Percentiles rank a stretch among this genome's conserved stretches.
These are phyloP conservation scores for Phania funesta DNA, from an alignment of 2,888 invertebrate genomes.

Conservation along the genomic window DNA sequence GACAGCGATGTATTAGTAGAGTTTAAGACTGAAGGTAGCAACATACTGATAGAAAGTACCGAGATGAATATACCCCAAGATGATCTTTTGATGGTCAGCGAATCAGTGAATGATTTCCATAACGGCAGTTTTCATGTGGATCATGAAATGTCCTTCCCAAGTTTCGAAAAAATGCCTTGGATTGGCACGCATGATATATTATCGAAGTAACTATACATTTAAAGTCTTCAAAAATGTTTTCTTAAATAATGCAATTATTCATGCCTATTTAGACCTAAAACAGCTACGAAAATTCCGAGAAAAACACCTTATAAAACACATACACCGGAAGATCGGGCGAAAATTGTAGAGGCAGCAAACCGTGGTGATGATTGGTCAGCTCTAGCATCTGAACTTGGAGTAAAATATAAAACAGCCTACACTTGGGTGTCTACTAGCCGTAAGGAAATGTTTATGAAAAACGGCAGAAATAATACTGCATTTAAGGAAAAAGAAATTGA, in stretches of 20 bases:
- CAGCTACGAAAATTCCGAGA: conserved; percentile 42
- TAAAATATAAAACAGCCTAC: conserved; percentile 64
- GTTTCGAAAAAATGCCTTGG: conserved; percentile 56
- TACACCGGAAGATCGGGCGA: conserved; percentile 53
- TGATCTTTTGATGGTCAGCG: conserved; percentile 48
- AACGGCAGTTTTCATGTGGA: conserved; percentile 38
- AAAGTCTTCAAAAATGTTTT: too few relatives aligned
- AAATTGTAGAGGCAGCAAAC: conserved; percentile 63
- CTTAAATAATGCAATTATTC: neutral
- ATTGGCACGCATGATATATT: conserved; percentile 9
- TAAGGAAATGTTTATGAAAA: conserved; percentile 63
- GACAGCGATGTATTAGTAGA: conserved; percentile 71
- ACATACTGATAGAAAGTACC: conserved; percentile 1
- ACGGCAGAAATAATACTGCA: conserved; percentile 53
- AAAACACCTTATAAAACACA: conserved; percentile 64
- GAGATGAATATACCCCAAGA: conserved; percentile 42
- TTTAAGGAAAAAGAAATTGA: conserved; percentile 58
- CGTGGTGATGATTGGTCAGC: conserved; percentile 64
- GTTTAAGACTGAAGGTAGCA: conserved; percentile 46
- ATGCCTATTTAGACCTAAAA: conserved; percentile 43
- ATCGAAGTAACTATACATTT: too few relatives aligned
- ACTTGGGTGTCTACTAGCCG: conserved; percentile 64
- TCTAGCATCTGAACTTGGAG: conserved; percentile 55
- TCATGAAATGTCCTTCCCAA: conserved; percentile 41
- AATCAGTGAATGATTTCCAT: conserved; percentile 39